Evolutionary conservation across 2,888 invertebrate species (phyloP).

Genomic region (Miltochrista miniata): DNA sequence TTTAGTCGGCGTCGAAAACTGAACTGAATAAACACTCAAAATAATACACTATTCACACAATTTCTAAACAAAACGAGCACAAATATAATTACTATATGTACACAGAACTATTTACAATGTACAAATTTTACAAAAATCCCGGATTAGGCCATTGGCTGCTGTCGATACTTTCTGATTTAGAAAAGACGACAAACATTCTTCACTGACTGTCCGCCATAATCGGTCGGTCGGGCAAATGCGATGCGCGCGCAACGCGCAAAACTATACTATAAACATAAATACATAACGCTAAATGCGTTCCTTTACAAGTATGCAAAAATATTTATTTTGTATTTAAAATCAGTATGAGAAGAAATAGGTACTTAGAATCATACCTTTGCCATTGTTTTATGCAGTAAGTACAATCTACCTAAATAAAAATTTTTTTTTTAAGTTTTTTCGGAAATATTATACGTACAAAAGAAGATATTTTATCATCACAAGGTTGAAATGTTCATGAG

Average conservation of each 20-base stretch:
- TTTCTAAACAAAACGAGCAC: constrained; percentile 84
- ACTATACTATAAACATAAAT: constrained; percentile 78
- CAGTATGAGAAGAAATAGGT: too few relatives aligned
- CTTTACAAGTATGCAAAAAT: constrained; percentile 16
- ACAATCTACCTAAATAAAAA: too few relatives aligned
- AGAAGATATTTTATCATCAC: too few relatives aligned
- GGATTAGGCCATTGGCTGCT: constrained; percentile 87
- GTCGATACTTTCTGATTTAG: constrained; percentile 85
- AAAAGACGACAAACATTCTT: constrained; percentile 81
- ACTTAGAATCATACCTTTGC: too few relatives aligned
- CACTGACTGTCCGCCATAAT: constrained; percentile 82
- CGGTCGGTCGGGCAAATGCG: constrained; percentile 80
- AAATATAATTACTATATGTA: constrained; percentile 90
- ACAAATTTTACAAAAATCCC: constrained; percentile 85
- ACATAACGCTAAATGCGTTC: constrained; percentile 40
- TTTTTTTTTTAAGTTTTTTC: too few relatives aligned
- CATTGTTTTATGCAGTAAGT: too few relatives aligned
- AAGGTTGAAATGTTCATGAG: too few relatives aligned
- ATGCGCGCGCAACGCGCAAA: constrained; percentile 84
- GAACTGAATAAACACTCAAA: constrained; percentile 84
- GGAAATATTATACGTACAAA: too few relatives aligned
- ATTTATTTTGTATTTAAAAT: too few relatives aligned
- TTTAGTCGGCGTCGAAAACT: constrained; percentile 86
- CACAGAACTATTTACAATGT: constrained; percentile 89
- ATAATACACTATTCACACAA: constrained; percentile 85